Percentiles rank a stretch among this genome's conserved stretches.
Conservation (phyloP, 2,113 vertebrate genomes). For the Typhlomys cinereus region DNA sequence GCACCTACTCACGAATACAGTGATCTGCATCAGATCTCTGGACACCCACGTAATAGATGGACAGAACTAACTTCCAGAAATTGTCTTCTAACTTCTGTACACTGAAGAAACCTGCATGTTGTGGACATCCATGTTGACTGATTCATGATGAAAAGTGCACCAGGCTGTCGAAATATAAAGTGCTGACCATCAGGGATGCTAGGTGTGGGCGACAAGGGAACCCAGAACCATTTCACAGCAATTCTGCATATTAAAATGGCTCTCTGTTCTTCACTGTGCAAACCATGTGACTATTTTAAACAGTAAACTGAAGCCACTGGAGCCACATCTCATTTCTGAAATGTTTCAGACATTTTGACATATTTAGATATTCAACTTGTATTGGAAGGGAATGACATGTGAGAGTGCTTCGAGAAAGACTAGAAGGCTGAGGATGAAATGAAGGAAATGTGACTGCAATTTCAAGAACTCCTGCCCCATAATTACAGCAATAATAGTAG, state of each 20-base stretch:
- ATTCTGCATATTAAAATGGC: too few species aligned
- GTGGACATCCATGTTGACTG: too few species aligned
- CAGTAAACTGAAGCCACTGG: not conserved
- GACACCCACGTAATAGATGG: too few species aligned
- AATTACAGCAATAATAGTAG: too few species aligned
- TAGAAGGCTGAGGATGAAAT: not conserved
- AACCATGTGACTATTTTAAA: too few species aligned
- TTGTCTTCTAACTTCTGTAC: too few species aligned
- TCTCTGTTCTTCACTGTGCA: too few species aligned
- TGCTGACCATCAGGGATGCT: not conserved
- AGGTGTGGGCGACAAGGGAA: rapidly evolving
- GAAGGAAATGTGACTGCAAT: not conserved
- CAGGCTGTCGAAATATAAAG: not conserved
- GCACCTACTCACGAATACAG: too few species aligned
- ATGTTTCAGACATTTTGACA: not conserved
- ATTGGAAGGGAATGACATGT: not conserved
- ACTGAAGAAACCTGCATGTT: too few species aligned
- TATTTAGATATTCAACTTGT: not conserved
- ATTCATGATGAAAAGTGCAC: not conserved
- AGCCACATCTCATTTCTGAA: not conserved
- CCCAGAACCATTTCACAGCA: not conserved
- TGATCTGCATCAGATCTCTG: too few species aligned
- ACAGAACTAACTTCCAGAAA: too few species aligned
- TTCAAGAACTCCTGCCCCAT: too few species aligned
- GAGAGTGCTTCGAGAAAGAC: not conserved